Evolutionary conservation across 92 coral and sea anemone genomes (phyloP).

Genomic region (Zoanthus solanderi): DNA sequence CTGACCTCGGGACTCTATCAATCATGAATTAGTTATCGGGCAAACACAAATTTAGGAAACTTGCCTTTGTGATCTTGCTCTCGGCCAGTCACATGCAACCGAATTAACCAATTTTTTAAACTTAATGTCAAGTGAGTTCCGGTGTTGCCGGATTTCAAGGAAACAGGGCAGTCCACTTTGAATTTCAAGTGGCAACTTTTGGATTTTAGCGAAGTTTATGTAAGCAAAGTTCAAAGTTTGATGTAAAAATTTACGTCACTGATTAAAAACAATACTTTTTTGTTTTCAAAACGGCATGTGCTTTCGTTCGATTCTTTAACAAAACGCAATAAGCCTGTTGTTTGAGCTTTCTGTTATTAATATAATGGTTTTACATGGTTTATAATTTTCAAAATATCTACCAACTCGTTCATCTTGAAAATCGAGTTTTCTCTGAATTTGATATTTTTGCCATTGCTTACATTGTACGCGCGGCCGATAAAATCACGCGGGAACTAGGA

Average conservation of each 20-base stretch:
- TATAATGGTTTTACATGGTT: neutral
- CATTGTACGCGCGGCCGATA: constrained; percentile 66
- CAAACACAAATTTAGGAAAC: constrained; percentile 21
- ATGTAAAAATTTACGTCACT: constrained; percentile 23
- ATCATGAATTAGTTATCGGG: constrained; percentile 39
- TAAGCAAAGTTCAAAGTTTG: constrained; percentile 27
- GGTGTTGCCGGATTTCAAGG: constrained; percentile 11
- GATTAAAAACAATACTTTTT: constrained; percentile 31
- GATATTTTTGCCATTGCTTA: constrained; percentile 65
- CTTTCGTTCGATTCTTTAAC: neutral
- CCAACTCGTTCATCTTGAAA: constrained; percentile 43
- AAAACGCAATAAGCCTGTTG: neutral
- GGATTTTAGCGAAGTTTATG: constrained; percentile 6
- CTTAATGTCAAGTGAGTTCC: constrained; percentile 6
- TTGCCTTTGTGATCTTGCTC: neutral
- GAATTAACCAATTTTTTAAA: constrained; percentile 1
- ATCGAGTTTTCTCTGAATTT: constrained; percentile 60
- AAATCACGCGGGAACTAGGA: constrained; percentile 75
- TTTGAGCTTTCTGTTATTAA: neutral
- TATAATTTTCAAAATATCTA: constrained; percentile 1
- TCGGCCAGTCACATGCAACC: constrained; percentile 31
- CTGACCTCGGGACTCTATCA: constrained; percentile 55
- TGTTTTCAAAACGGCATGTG: constrained; percentile 50
- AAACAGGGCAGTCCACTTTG: constrained; percentile 37
- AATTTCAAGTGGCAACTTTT: constrained; percentile 38